These are phyloP conservation scores for Ptychochromis oligacanthus DNA, from an alignment of 2,113 vertebrate species.

Conservation along the genomic window DNA sequence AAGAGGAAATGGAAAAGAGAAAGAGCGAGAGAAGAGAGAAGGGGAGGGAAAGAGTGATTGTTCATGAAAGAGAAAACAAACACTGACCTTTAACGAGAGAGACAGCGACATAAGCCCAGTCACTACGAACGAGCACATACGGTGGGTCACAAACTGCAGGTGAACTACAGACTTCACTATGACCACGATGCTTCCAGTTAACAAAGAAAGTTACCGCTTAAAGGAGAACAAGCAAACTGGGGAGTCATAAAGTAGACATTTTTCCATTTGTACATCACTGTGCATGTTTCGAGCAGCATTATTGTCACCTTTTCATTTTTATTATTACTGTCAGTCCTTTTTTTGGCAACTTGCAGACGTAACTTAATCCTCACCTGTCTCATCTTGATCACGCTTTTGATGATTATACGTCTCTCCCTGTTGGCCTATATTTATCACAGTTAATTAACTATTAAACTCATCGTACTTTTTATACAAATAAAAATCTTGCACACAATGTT, in stretches of 20 bases:
- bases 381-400: not conserved
- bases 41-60: not conserved
- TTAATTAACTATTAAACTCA: no score
- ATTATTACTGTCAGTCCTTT: not conserved
- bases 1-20: not conserved
- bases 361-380: not conserved
- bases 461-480: no score
- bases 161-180: slow-evolving; percentile 1
- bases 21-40: not conserved
- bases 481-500: not conserved
- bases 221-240: not conserved
- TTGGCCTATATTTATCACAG: no score
- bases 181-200: not conserved
- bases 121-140: not conserved
- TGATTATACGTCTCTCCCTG: not conserved
- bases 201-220: no score
- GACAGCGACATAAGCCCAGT: not conserved
- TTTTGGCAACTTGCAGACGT: not conserved
- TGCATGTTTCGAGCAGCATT: not conserved
- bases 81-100: not conserved
- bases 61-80: not conserved
- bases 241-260: not conserved
- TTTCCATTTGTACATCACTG: not conserved
- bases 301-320: not conserved
- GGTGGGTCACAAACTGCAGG: no score